phyloP scores from a whole-genome alignment of 1,140 invertebrate genomes.

The Akabosia matsudoensis region DNA sequence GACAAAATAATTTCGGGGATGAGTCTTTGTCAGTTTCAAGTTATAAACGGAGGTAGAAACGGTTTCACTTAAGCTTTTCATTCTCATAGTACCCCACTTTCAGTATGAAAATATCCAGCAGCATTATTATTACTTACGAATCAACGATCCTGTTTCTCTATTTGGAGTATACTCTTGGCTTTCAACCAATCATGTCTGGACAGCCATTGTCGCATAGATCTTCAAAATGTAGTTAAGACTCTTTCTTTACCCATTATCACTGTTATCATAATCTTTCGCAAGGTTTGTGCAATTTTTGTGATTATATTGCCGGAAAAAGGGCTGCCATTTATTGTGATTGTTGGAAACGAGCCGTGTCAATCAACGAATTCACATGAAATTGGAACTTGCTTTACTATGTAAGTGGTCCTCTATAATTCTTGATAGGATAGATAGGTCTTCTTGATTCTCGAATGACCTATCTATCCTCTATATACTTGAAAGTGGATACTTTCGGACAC shows the following conservation, averaged over 20 bases:
- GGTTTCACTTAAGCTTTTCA: too few relatives aligned
- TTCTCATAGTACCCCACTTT: too few relatives aligned
- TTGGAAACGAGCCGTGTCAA: constrained; percentile 18
- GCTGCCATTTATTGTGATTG: constrained; percentile 17
- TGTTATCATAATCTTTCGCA: not conserved
- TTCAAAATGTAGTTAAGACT: not conserved
- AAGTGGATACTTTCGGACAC: not conserved
- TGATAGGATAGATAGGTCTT: too few relatives aligned
- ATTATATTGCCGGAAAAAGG: not conserved
- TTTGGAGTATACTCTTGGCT: too few relatives aligned
- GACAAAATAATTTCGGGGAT: too few relatives aligned
- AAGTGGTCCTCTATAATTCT: not conserved
- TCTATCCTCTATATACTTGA: not conserved
- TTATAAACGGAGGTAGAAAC: too few relatives aligned
- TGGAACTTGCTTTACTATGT: constrained; percentile 25
- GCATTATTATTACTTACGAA: too few relatives aligned
- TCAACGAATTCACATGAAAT: not conserved
- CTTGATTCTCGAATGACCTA: not conserved
- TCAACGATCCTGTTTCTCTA: too few relatives aligned
- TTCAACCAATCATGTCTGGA: not conserved
- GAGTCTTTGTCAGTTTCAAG: too few relatives aligned
- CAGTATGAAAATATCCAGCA: too few relatives aligned
- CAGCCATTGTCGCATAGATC: not conserved
- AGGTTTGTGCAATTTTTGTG: not conserved
- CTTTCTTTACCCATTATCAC: not conserved